Percentiles rank a stretch among this genome's conserved stretches.
Conservation (phyloP, 2,113 vertebrate species). For the Eudyptes chrysolophus region DNA sequence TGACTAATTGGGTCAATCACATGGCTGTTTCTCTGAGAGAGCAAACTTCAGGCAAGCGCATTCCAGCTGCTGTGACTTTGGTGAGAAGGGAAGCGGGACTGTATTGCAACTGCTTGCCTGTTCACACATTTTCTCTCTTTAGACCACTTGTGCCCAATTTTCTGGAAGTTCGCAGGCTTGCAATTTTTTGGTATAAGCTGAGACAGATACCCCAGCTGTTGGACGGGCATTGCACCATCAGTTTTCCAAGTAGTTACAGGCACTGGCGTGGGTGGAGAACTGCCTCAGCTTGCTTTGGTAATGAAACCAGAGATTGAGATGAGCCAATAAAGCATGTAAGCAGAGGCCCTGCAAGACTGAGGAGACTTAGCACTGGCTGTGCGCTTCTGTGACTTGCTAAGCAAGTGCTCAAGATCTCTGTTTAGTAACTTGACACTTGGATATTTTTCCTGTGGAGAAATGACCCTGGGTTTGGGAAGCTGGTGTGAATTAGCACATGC, state of each 20-base stretch:
- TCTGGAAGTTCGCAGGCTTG: background rate
- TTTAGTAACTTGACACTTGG: background rate
- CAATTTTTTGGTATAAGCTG: background rate
- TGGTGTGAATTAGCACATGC: background rate
- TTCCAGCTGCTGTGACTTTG: background rate
- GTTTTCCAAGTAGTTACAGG: background rate
- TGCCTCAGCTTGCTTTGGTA: background rate
- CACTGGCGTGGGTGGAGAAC: background rate
- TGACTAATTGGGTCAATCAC: background rate
- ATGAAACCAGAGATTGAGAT: background rate
- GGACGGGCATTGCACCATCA: background rate
- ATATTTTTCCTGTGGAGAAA: background rate
- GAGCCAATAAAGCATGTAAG: background rate
- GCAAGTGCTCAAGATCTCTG: background rate
- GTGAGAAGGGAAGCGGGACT: background rate
- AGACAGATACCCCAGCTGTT: background rate
- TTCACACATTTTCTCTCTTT: background rate
- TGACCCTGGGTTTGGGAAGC: background rate
- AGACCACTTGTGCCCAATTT: background rate
- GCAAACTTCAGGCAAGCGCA: background rate
- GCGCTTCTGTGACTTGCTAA: background rate
- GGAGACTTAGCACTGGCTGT: background rate
- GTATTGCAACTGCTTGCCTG: background rate
- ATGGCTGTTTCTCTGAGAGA: background rate
- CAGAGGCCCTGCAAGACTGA: background rate